These are phyloP conservation scores for Cyclargus thomasi DNA, from an alignment of 1,140 invertebrate genomes.

Conservation along the genomic window DNA sequence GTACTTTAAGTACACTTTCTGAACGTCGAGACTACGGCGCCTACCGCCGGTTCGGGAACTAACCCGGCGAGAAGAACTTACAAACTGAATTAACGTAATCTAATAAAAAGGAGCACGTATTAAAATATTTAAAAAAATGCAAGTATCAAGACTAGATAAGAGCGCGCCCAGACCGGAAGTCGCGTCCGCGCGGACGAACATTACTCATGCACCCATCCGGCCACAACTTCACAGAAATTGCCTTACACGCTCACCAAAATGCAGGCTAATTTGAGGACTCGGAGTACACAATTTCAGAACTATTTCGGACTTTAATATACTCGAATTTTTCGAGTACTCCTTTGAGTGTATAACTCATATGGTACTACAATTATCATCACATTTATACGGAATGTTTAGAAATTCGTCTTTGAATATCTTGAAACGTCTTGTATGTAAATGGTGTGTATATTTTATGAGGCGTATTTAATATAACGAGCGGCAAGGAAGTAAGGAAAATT, in stretches of 20 bases:
- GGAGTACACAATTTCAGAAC: neutral
- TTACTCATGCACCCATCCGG: constrained; percentile 36
- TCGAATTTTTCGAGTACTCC: constrained; percentile 6
- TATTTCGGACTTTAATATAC: neutral
- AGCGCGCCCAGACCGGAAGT: constrained; percentile 30
- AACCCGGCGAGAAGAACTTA: no score
- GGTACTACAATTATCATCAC: no score
- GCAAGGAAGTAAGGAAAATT: no score
- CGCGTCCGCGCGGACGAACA: constrained; percentile 31
- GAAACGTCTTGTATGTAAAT: no score
- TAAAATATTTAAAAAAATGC: no score
- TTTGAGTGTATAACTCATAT: neutral
- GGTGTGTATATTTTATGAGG: no score
- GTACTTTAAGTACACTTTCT: no score
- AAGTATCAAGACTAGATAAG: constrained; percentile 28
- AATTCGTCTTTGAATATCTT: no score
- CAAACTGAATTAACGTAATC: neutral
- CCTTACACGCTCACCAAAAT: constrained; percentile 22
- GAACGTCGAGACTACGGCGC: no score
- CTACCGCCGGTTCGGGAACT: no score
- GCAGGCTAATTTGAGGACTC: neutral
- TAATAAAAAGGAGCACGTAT: neutral
- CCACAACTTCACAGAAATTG: constrained; percentile 38
- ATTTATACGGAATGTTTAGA: no score
- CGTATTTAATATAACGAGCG: no score